phyloP scores from a whole-genome alignment of 2,113 vertebrate genomes.

The Ranitomeya variabilis region DNA sequence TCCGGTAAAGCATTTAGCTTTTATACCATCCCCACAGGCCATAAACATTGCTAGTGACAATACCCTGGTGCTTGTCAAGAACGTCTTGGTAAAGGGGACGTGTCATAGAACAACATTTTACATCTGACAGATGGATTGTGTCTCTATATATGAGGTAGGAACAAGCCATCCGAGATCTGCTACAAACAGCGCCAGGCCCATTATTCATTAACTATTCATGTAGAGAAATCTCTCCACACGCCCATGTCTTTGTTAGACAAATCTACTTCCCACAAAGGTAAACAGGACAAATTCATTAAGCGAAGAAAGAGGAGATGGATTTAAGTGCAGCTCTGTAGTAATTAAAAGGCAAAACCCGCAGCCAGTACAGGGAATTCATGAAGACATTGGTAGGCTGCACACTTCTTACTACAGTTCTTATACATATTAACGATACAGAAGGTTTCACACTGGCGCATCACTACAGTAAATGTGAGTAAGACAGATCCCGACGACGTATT shows the following conservation, averaged over 20 bases:
- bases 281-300: conserved; percentile 51
- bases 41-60: conserved; percentile 20
- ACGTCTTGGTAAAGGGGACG: background rate
- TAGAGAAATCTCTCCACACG: conserved; percentile 43
- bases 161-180: conserved; percentile 50
- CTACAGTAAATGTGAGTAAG: too few species aligned
- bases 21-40: background rate
- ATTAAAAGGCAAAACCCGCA: conserved; percentile 26
- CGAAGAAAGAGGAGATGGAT: conserved; percentile 27
- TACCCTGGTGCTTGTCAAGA: conserved; percentile 11
- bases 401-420: background rate
- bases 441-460: too few species aligned
- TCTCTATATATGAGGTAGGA: conserved; percentile 27
- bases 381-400: background rate
- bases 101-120: conserved; percentile 47
- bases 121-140: conserved; percentile 56
- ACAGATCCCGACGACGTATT: too few species aligned
- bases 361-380: conserved; percentile 29
- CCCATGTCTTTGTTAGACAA: conserved; percentile 54
- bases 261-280: conserved; percentile 54
- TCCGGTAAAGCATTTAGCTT: background rate
- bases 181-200: conserved; percentile 39
- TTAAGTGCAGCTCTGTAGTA: conserved; percentile 21
- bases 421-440: too few species aligned
- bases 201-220: conserved; percentile 55